Percentiles rank a stretch among this genome's conserved stretches.
Conservation (phyloP, 2,113 vertebrate genomes). For the Balaenoptera acutorostrata region DNA sequence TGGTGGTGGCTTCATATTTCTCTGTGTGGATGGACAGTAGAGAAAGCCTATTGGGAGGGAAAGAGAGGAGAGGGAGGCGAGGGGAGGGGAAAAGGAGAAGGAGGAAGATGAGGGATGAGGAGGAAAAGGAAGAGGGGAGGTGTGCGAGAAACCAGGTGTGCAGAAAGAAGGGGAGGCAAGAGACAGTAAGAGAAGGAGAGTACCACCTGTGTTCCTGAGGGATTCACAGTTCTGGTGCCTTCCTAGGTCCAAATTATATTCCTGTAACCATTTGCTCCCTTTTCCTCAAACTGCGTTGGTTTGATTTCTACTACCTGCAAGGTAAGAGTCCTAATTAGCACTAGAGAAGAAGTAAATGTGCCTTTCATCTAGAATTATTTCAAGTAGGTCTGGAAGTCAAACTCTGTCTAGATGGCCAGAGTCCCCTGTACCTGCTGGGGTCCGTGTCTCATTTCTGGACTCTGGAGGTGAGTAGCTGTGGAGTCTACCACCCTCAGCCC, state of each 20-base stretch:
- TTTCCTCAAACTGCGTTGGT: not conserved
- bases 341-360: not conserved
- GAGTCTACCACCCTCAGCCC: not conserved
- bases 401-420: not conserved
- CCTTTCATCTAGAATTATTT: not conserved
- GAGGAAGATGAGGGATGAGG: not conserved
- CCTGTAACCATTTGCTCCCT: not conserved
- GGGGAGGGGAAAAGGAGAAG: rapidly evolving
- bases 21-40: not conserved
- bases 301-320: not conserved
- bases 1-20: not conserved
- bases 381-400: not conserved
- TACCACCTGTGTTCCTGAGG: not conserved
- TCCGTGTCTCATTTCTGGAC: not conserved
- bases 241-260: not conserved
- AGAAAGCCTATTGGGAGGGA: not conserved
- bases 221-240: not conserved
- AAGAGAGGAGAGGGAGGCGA: too few relatives aligned
- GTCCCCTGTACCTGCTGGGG: not conserved
- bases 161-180: not conserved
- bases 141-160: not conserved
- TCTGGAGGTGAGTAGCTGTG: not conserved
- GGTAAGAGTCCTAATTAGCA: not conserved
- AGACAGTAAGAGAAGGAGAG: not conserved
- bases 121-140: not conserved